phyloP scores from a whole-genome alignment of 2,113 vertebrate species.

The Hippocampus zosterae region DNA sequence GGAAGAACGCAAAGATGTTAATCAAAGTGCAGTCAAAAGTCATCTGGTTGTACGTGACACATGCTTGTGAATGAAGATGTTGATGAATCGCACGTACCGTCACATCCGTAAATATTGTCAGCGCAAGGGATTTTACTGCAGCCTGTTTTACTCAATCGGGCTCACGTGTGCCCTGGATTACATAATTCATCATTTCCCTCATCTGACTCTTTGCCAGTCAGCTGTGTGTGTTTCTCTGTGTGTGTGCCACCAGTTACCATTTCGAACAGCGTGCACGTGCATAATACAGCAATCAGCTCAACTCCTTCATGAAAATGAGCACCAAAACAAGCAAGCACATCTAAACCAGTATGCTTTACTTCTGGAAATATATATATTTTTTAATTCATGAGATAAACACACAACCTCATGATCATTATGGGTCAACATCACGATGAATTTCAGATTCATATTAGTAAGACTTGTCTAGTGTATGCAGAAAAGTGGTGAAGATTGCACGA shows the following conservation, averaged over 20 bases:
- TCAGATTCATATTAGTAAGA: not conserved
- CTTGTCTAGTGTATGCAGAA: too few species aligned
- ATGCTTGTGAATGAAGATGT: conserved; percentile 34
- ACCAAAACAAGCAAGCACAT: not conserved
- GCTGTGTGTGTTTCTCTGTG: conserved; percentile 20
- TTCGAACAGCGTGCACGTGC: not conserved
- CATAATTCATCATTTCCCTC: conserved; percentile 29
- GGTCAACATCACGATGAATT: not conserved
- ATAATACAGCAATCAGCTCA: not conserved
- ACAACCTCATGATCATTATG: not conserved
- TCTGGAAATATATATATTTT: not conserved
- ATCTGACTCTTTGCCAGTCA: conserved; percentile 39
- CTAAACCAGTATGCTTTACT: not conserved
- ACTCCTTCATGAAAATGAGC: not conserved
- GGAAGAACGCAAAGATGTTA: not conserved
- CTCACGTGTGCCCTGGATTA: conserved; percentile 27
- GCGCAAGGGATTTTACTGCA: conserved; percentile 18
- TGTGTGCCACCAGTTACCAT: not conserved
- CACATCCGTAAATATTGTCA: conserved; percentile 1
- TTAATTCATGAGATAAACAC: not conserved
- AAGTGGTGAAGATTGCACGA: too few species aligned
- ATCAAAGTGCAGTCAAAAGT: not conserved
- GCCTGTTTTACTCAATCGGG: conserved; percentile 18
- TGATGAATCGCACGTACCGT: conserved; percentile 6
- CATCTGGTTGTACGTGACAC: conserved; percentile 24